Evolutionary conservation across 2,888 invertebrate species (phyloP).

Genomic region (Cheilosia grossa): DNA sequence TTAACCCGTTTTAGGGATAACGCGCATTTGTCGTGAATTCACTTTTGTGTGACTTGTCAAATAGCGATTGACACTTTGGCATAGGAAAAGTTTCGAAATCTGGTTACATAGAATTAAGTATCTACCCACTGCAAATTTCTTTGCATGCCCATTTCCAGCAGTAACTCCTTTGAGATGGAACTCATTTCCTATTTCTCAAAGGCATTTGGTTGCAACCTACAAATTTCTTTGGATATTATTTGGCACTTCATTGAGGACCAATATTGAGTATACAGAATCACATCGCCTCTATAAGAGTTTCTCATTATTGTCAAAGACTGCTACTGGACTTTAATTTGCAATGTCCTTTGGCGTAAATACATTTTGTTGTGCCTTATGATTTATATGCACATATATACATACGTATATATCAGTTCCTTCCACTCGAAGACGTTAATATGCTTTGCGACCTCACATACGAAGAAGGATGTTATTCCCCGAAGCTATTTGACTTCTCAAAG

Average conservation of each 20-base stretch:
- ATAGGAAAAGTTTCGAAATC: too few species aligned
- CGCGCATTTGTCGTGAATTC: too few species aligned
- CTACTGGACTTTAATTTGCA: slow-evolving; percentile 37
- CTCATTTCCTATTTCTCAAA: slow-evolving; percentile 14
- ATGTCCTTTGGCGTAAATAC: slow-evolving; percentile 33
- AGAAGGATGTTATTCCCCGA: slow-evolving; percentile 16
- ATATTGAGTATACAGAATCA: background rate
- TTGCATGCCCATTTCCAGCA: background rate
- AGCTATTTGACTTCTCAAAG: slow-evolving; percentile 57
- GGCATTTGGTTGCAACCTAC: background rate
- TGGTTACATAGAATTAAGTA: too few species aligned
- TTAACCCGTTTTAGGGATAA: too few species aligned
- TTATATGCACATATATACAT: background rate
- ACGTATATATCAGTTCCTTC: slow-evolving; percentile 12
- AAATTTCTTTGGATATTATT: background rate
- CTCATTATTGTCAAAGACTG: slow-evolving; percentile 24
- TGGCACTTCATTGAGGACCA: slow-evolving; percentile 4
- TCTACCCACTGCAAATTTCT: too few species aligned
- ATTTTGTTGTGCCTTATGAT: slow-evolving; percentile 5
- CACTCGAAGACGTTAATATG: slow-evolving; percentile 32
- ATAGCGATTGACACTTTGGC: too few species aligned
- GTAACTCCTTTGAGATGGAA: background rate
- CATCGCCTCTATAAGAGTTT: background rate
- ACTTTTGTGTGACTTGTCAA: too few species aligned
- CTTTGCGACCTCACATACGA: slow-evolving; percentile 36